Evolutionary conservation across 2,113 vertebrate genomes (phyloP).

Genomic region (Pithys albifrons): DNA sequence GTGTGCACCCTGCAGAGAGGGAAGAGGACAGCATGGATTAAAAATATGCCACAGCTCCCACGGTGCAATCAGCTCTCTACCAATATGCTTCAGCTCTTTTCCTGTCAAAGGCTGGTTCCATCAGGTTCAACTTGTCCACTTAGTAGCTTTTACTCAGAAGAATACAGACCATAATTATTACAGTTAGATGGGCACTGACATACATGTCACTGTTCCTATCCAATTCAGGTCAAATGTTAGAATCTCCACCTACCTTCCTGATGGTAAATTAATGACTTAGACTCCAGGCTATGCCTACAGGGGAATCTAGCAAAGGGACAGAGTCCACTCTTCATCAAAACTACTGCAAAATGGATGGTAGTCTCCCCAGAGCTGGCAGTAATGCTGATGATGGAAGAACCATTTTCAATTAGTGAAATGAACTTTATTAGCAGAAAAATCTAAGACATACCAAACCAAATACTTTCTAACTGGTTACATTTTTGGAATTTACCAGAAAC

Average conservation of each 20-base stretch:
- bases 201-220: not conserved
- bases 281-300: not conserved
- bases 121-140: not conserved
- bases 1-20: conserved; percentile 86
- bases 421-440: not conserved
- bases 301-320: not conserved
- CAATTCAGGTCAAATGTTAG: not conserved
- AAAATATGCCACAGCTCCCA: not conserved
- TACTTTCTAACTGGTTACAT: not conserved
- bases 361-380: not conserved
- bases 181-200: not conserved
- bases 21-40: not conserved
- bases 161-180: not conserved
- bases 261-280: not conserved
- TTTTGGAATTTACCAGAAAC: not conserved
- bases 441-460: not conserved
- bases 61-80: not conserved
- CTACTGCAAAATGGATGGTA: not conserved
- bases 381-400: not conserved
- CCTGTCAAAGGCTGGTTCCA: not conserved
- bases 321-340: not conserved
- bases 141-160: not conserved
- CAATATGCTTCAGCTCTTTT: not conserved
- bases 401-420: not conserved
- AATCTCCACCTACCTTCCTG: not conserved